phyloP scores from a whole-genome alignment of 2,797 vertebrate species.

The Siniperca obscura region DNA sequence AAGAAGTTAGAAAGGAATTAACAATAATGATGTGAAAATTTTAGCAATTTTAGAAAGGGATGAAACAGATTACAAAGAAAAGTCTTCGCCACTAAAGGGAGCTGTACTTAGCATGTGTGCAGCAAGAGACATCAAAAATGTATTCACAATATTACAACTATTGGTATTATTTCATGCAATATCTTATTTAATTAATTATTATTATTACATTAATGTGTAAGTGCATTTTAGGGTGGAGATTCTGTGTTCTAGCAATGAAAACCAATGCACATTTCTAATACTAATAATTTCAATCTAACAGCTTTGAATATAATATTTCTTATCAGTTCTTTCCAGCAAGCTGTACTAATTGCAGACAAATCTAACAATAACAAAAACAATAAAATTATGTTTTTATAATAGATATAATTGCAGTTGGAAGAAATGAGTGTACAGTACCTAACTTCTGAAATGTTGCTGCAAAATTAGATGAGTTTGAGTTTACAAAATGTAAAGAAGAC shows the following conservation, averaged over 20 bases:
- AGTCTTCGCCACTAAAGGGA: neutral
- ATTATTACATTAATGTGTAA: slow-evolving; percentile 1
- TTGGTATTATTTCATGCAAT: neutral
- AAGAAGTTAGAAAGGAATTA: neutral
- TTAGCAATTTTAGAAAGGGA: neutral
- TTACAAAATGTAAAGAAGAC: neutral
- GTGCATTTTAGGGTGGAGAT: neutral
- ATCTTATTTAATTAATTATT: neutral
- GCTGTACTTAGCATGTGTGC: neutral
- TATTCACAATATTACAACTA: neutral
- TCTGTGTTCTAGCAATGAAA: neutral
- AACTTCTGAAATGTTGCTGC: neutral
- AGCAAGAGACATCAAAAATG: neutral
- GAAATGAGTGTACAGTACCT: neutral
- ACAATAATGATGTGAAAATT: neutral
- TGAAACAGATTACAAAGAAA: neutral
- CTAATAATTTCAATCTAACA: slow-evolving; percentile 18
- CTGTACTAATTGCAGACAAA: neutral
- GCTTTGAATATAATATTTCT: slow-evolving; percentile 13
- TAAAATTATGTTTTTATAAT: neutral
- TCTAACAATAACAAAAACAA: neutral
- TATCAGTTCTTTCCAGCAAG: slow-evolving; percentile 13
- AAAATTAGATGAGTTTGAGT: neutral
- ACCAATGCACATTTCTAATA: neutral
- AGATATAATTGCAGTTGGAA: neutral